Evolutionary conservation across 2,113 vertebrate genomes (phyloP).

Genomic region (Scopus umbretta): DNA sequence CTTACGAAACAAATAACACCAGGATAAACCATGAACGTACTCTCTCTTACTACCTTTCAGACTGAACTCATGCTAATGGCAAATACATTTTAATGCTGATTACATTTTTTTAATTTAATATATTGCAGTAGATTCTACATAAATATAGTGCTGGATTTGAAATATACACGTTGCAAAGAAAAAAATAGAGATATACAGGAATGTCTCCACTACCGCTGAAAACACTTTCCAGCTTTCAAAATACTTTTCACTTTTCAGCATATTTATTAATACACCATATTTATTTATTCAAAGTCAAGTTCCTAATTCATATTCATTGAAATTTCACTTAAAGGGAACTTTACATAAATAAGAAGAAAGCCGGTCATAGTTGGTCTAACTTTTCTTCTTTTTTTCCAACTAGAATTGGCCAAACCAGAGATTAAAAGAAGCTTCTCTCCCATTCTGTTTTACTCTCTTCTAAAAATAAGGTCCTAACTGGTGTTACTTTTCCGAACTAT

Average conservation of each 20-base stretch:
- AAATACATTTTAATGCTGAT: neutral
- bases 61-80: neutral
- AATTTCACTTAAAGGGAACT: neutral
- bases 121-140: neutral
- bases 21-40: neutral
- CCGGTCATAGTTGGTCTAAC: neutral
- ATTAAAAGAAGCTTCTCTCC: neutral
- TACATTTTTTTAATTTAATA: neutral
- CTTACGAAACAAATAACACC: neutral
- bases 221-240: neutral
- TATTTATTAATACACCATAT: neutral
- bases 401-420: neutral
- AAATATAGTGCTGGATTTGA: neutral
- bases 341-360: neutral
- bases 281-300: neutral
- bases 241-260: neutral
- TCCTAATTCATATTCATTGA: neutral
- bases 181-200: neutral
- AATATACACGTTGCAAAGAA: neutral
- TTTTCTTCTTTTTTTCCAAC: neutral
- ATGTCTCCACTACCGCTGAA: neutral
- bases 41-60: neutral
- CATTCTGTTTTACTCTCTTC: neutral
- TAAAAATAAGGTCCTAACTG: neutral
- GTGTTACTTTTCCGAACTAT: neutral